Evolutionary conservation across 1,140 invertebrate genomes (phyloP).

Genomic region (Stratiolaelaps scimitus): DNA sequence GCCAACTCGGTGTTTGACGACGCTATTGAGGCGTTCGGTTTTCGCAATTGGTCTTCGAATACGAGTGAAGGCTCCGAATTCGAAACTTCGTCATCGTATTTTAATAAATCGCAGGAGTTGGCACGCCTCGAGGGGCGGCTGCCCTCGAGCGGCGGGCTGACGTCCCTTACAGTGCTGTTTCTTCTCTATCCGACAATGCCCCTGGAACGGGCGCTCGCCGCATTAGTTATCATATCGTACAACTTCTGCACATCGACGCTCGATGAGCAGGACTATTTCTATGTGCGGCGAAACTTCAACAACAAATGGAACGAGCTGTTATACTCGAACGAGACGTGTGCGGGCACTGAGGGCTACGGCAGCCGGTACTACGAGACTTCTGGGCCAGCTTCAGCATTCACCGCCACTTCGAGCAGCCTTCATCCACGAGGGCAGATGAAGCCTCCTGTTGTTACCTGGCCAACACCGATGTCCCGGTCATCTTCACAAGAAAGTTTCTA

Average conservation of each 20-base stretch:
- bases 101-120: constrained; percentile 19
- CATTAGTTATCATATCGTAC: neutral
- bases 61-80: constrained; percentile 11
- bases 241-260: constrained; percentile 21
- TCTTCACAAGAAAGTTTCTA: constrained; percentile 25
- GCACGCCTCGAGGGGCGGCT: constrained; percentile 18
- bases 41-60: constrained; percentile 11
- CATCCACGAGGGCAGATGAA: neutral
- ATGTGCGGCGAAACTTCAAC: constrained; percentile 8
- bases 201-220: constrained; percentile 5
- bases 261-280: constrained; percentile 24
- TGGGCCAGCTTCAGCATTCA: neutral
- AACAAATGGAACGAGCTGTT: constrained; percentile 23
- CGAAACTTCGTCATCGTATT: constrained; percentile 12
- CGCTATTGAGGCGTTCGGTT: constrained; percentile 15
- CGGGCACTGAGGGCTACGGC: too few relatives aligned
- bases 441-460: neutral
- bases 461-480: neutral
- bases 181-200: constrained; percentile 1
- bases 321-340: neutral
- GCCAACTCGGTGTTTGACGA: constrained; percentile 26
- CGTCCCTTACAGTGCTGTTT: neutral
- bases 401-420: too few relatives aligned
- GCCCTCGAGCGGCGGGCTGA: constrained; percentile 14
- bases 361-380: neutral